Conservation (phyloP, 2,797 vertebrate species). For the Lerista edwardsae region DNA sequence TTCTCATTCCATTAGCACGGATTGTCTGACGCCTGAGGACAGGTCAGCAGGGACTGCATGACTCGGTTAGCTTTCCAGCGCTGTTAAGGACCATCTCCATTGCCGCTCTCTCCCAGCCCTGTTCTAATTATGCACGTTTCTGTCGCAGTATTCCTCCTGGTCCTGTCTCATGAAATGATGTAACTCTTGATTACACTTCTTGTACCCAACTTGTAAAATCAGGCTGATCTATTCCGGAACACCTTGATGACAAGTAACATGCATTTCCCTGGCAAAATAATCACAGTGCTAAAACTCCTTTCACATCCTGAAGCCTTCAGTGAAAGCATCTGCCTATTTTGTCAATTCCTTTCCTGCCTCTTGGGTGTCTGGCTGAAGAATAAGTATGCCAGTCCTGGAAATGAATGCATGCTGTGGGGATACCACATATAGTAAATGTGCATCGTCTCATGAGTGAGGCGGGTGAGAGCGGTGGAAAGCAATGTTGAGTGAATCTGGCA, state of each 20-base stretch:
- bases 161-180: constrained; percentile 69
- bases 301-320: constrained; percentile 53
- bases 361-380: constrained; percentile 63
- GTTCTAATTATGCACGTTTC: constrained; percentile 71
- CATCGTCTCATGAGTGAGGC: constrained; percentile 61
- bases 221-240: constrained; percentile 63
- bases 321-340: constrained; percentile 71
- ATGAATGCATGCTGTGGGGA: constrained; percentile 40
- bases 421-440: constrained; percentile 52
- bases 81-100: constrained; percentile 57
- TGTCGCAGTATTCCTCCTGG: constrained; percentile 69
- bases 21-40: constrained; percentile 60
- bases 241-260: constrained; percentile 74
- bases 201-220: constrained; percentile 66
- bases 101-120: constrained; percentile 48
- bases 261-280: constrained; percentile 72
- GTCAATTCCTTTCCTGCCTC: constrained; percentile 66
- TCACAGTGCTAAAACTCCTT: constrained; percentile 59
- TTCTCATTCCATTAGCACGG: constrained; percentile 31
- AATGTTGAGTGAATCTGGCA: constrained; percentile 71
- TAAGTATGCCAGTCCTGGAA: constrained; percentile 60
- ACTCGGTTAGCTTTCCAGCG: constrained; percentile 58
- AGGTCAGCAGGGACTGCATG: constrained; percentile 46
- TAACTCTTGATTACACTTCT: constrained; percentile 73
- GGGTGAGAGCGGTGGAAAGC: constrained; percentile 62